Percentiles rank a stretch among this genome's conserved stretches.
Conservation (phyloP, 30 jellyfish, hydroid and myxozoan species). For the Hydractinia symbiolongicarpus region DNA sequence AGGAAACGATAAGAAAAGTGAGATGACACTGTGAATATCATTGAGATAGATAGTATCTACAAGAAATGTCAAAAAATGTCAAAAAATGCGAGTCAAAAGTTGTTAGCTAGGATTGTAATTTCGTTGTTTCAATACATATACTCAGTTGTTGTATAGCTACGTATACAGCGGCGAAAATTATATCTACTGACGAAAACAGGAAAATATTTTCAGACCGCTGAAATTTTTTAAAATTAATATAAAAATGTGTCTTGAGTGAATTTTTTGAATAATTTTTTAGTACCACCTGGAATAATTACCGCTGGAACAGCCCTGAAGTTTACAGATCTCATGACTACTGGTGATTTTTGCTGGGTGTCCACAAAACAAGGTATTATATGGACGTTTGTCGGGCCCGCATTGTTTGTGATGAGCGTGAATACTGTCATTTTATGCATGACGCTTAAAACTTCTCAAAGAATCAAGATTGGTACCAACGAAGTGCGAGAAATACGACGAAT, state of each 20-base stretch:
- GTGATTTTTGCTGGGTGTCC: background rate
- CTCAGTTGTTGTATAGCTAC: too few relatives aligned
- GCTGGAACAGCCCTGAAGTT: slow-evolving; percentile 4
- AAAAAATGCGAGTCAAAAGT: too few relatives aligned
- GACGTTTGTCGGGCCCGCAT: slow-evolving; percentile 13
- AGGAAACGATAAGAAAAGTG: too few relatives aligned
- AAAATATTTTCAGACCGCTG: background rate
- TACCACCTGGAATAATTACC: slow-evolving; percentile 6
- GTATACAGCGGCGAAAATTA: too few relatives aligned
- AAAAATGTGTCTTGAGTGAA: background rate
- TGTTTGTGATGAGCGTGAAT: background rate
- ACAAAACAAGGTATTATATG: background rate
- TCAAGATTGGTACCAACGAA: background rate
- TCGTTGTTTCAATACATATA: too few relatives aligned
- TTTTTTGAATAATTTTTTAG: background rate
- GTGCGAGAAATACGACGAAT: background rate
- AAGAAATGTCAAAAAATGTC: too few relatives aligned
- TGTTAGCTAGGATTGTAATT: too few relatives aligned
- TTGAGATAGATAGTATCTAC: too few relatives aligned
- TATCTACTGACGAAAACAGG: background rate
- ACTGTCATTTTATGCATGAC: background rate
- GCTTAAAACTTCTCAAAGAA: background rate
- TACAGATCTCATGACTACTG: slow-evolving; percentile 7
- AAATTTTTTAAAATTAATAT: background rate
- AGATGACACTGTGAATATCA: too few relatives aligned